Base-by-base conservation (phyloP, 2,797 vertebrate genomes). In the Botia kubotai region DNA sequence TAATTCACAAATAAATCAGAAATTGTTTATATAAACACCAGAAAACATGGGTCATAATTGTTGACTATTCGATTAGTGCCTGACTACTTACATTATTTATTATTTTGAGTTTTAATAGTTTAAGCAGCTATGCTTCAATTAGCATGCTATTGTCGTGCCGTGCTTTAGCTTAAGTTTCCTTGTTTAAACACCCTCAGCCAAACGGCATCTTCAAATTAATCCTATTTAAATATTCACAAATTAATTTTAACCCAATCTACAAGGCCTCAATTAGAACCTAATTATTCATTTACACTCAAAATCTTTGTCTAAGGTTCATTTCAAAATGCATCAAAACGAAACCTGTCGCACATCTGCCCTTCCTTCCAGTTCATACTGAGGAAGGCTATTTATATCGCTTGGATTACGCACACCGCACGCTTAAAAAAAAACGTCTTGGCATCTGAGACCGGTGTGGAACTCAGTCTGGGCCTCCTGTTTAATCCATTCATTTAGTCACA, bases 321-420 rank as follows among this genome's bases (percentile, higher is more conserved):
- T 66, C 4, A 0, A 68, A 67, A 58, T 10, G 3, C 33, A 46
- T 53, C 21, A 43, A 33, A 68, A 77, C 7, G 39, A 68, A 77
- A 33, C 16, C 58, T 69, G 53, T 23, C 29, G 21, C 17, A n/a
- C 33, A 16, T 66, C 58, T 79, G 48, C 16, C 60, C 60, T 66
- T 72, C 68, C 68, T 65, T 65, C 57, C 68, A 39, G 57, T 79
- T 63, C 46, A 65, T 72, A 43, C n/a, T 36, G 46, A 65, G 58
- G 69, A 79, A 79, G 58, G 60, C 69, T 79, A 79, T 72, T 72
- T 79, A 72, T 72, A 79, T 72, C 69, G 14, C 48, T 43, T 72
- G 29, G 29, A 72, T 72, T 72, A 65, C 58, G 13, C 50, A 80
- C 78, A 73, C 62, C 23, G 78, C 36, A 36, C 52, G 48, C 57